Conservation (phyloP, 2,113 vertebrate genomes). For the Limanda limanda region DNA sequence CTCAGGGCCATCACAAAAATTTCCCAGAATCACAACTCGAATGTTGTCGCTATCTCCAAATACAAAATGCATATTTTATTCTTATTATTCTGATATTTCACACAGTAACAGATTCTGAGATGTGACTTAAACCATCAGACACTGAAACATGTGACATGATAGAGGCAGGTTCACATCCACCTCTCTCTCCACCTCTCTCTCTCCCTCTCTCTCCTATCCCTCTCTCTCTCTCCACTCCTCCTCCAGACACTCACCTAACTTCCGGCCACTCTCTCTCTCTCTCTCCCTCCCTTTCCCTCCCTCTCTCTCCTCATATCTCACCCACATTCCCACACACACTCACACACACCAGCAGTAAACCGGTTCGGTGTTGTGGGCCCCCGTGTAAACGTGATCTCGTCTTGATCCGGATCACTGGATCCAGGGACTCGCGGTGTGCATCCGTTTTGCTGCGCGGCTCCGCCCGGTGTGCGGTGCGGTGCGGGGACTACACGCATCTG, state of each 20-base stretch:
- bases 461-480: slow-evolving; percentile 46
- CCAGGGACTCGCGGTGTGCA: slow-evolving; percentile 22
- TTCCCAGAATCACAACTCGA: no score
- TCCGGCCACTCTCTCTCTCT: slow-evolving; percentile 57
- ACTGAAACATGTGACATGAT: background rate
- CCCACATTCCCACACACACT: background rate
- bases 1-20: no score
- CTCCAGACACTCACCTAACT: slow-evolving; percentile 67
- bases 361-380: slow-evolving; percentile 13
- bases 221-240: slow-evolving; percentile 38
- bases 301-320: background rate
- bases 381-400: background rate
- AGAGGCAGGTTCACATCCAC: background rate
- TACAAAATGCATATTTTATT: background rate
- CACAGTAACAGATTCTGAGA: no score
- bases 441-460: slow-evolving; percentile 35
- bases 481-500: slow-evolving; percentile 16
- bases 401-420: background rate
- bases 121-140: background rate
- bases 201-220: slow-evolving; percentile 17
- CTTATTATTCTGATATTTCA: background rate
- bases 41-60: no score
- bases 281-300: slow-evolving; percentile 6
- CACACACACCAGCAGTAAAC: background rate
- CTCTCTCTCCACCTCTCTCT: background rate